Evolutionary conservation across 2,888 invertebrate species (phyloP).

Genomic region (Panorpa germanica): DNA sequence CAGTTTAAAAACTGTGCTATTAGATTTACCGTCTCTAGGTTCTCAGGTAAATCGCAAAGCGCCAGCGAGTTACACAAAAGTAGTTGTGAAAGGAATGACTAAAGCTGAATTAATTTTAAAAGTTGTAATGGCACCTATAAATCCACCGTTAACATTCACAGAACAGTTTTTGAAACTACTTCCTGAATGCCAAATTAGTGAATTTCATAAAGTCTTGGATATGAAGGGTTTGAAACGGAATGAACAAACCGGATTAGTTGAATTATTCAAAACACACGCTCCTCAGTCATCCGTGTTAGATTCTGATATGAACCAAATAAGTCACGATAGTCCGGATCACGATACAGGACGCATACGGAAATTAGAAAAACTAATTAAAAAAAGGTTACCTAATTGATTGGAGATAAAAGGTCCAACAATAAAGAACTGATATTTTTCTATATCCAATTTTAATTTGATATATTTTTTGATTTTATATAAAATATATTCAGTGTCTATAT

Average conservation of each 20-base stretch:
- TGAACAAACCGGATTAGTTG: conserved; percentile 35
- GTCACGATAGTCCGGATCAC: conserved; percentile 21
- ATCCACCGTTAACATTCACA: conserved; percentile 62
- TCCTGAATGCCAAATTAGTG: conserved; percentile 72
- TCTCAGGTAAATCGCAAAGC: conserved; percentile 77
- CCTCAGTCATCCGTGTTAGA: conserved; percentile 13
- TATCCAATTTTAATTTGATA: too few species aligned
- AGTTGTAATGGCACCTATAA: conserved; percentile 87
- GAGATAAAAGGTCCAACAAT: too few species aligned
- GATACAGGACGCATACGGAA: conserved; percentile 32
- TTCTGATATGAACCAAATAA: conserved; percentile 5
- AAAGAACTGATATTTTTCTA: too few species aligned
- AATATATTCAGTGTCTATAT: too few species aligned
- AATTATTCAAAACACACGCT: conserved; percentile 31
- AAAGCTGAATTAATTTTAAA: conserved; percentile 98
- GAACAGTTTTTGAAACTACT: conserved; percentile 79
- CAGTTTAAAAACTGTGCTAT: conserved; percentile 77
- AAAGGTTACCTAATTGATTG: conserved; percentile 22
- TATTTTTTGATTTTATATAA: too few species aligned
- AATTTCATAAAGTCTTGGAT: conserved; percentile 87
- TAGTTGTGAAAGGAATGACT: conserved; percentile 64
- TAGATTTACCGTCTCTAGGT: conserved; percentile 88
- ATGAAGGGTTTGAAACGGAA: conserved; percentile 67
- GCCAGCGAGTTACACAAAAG: conserved; percentile 71
- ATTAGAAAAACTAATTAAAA: conserved; percentile 33